Percentiles rank a stretch among this genome's conserved stretches.
These are phyloP conservation scores for Orcinus orca DNA, from an alignment of 2,113 vertebrate genomes.

Conservation along the genomic window DNA sequence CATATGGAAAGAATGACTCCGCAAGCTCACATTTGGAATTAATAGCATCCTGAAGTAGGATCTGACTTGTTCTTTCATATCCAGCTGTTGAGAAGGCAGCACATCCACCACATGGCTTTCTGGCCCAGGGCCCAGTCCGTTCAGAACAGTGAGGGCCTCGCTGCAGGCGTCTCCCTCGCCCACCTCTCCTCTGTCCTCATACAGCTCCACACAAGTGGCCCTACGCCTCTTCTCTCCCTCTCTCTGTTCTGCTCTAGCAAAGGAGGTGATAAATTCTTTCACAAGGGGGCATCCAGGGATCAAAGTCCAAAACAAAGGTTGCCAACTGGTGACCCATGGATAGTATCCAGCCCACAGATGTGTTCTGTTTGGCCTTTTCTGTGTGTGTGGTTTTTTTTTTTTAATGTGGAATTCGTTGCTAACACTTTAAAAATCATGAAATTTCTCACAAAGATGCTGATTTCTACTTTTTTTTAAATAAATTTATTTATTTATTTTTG, in stretches of 20 bases:
- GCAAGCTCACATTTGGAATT: neutral
- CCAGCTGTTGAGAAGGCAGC: neutral
- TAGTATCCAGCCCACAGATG: neutral
- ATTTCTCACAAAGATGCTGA: constrained; percentile 2
- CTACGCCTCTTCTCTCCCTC: neutral
- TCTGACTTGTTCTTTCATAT: neutral
- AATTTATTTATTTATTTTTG: too few species aligned
- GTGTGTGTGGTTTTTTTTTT: neutral
- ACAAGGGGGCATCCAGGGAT: neutral
- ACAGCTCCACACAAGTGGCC: neutral
- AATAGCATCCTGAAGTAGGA: neutral
- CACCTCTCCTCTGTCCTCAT: neutral
- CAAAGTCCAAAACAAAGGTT: neutral
- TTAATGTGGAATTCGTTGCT: neutral
- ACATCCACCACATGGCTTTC: neutral
- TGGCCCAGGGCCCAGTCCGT: neutral
- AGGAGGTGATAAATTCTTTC: neutral
- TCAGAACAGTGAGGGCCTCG: neutral
- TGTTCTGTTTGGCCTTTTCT: neutral
- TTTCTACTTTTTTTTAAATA: neutral
- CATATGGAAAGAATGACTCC: neutral
- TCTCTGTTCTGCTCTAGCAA: neutral
- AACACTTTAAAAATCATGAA: constrained; percentile 14
- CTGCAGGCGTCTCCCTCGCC: neutral
- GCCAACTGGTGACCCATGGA: neutral